Evolutionary conservation across 2,113 vertebrate species (phyloP).

Genomic region (Mustelus asterias): DNA sequence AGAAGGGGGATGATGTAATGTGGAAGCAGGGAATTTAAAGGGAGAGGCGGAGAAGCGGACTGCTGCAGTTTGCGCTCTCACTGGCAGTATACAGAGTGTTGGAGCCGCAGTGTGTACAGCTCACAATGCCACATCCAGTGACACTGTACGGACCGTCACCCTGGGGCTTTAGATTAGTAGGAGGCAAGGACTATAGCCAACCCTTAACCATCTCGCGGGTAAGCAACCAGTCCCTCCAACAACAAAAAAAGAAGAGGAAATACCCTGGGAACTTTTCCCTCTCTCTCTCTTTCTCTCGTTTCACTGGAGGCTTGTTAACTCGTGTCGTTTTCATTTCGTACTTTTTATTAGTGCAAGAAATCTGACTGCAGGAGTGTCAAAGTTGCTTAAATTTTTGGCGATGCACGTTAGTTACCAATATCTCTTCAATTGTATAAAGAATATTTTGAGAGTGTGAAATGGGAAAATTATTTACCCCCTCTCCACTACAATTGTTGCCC

Average conservation of each 20-base stretch:
- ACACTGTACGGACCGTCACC: conserved; percentile 83
- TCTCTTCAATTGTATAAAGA: not conserved
- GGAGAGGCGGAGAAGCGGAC: not conserved
- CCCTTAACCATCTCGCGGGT: conserved; percentile 90
- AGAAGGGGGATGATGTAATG: conserved; percentile 14
- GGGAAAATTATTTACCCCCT: not conserved
- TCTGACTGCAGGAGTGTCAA: not conserved
- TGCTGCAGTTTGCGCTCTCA: not conserved
- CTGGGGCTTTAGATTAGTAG: conserved; percentile 91
- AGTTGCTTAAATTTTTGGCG: not conserved
- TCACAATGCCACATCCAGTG: conserved; percentile 72
- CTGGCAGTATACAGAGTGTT: not conserved
- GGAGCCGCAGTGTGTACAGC: no score
- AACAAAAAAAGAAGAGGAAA: no score
- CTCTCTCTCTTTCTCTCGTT: not conserved
- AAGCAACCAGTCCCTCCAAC: conserved; percentile 48
- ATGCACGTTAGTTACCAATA: not conserved
- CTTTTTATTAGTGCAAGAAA: not conserved
- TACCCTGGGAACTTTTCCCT: not conserved
- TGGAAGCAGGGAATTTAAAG: conserved; percentile 14
- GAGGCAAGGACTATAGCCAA: conserved; percentile 87
- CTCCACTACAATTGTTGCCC: not conserved
- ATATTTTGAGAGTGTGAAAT: not conserved
- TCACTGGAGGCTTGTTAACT: conserved; percentile 36
- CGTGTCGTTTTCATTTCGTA: not conserved